A percentile compares a stretch with the other conserved stretches of the same genome.
These are phyloP conservation scores for Diglossa cyanea DNA, from an alignment of 2,797 vertebrate species.

Conservation along the genomic window DNA sequence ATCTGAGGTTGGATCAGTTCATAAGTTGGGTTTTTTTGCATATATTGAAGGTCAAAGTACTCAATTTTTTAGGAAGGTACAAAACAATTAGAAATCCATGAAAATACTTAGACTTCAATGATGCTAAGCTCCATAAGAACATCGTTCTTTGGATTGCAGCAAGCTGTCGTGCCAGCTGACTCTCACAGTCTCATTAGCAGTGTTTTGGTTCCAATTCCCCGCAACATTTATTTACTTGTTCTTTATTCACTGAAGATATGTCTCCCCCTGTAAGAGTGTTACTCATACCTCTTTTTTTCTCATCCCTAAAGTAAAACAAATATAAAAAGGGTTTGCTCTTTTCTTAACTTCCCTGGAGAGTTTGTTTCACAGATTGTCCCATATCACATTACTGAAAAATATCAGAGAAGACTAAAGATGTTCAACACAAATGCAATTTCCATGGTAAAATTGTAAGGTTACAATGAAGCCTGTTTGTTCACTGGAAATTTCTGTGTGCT, in stretches of 20 bases:
- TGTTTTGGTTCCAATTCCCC: neutral
- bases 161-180: neutral
- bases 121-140: neutral
- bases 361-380: neutral
- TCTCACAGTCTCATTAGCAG: neutral
- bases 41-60: neutral
- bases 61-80: neutral
- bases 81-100: neutral
- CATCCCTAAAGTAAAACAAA: neutral
- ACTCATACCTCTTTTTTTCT: neutral
- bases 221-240: neutral
- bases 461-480: neutral
- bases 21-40: fast-evolving
- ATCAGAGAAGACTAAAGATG: neutral
- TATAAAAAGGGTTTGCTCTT: neutral
- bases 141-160: neutral
- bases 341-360: neutral
- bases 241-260: neutral
- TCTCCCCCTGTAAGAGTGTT: neutral
- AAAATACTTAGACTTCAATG: neutral
- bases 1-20: neutral
- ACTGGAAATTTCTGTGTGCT: neutral
- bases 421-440: neutral
- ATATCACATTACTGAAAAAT: neutral
- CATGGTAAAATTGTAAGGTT: neutral